These are phyloP conservation scores for Gandaritis pyraliata DNA, from an alignment of 2,888 invertebrate genomes.

Conservation along the genomic window DNA sequence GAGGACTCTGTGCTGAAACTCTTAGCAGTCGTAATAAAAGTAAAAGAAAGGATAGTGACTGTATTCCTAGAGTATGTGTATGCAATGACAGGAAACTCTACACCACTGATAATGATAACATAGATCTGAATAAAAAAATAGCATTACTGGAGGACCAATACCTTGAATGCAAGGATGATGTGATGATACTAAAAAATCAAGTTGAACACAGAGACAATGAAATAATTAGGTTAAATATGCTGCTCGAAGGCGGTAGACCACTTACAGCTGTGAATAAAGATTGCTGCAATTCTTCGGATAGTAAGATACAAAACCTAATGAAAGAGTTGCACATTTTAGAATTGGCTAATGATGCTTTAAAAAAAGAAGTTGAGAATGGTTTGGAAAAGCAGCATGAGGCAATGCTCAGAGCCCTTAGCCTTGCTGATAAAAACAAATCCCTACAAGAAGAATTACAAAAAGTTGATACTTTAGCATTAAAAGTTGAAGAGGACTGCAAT, in stretches of 20 bases:
- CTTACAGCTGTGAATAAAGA: slow-evolving; percentile 86
- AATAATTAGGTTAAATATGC: slow-evolving; percentile 87
- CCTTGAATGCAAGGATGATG: slow-evolving; percentile 68
- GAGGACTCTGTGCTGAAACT: slow-evolving; percentile 77
- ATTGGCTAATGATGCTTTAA: slow-evolving; percentile 79
- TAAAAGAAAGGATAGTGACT: slow-evolving; percentile 63
- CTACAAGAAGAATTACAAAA: slow-evolving; percentile 89
- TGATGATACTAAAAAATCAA: slow-evolving; percentile 67
- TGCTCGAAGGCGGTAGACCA: slow-evolving; percentile 90
- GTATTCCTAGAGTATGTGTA: slow-evolving; percentile 55
- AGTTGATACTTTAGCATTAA: slow-evolving; percentile 89
- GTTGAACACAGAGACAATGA: slow-evolving; percentile 87
- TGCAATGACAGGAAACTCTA: slow-evolving; percentile 57
- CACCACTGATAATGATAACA: slow-evolving; percentile 70
- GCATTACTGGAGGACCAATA: slow-evolving; percentile 74
- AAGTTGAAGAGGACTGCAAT: slow-evolving; percentile 91
- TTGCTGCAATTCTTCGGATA: slow-evolving; percentile 85
- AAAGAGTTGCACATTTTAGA: slow-evolving; percentile 86
- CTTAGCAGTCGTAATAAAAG: slow-evolving; percentile 74
- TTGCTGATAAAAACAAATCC: slow-evolving; percentile 89
- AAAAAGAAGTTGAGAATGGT: slow-evolving; percentile 80
- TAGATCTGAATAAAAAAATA: slow-evolving; percentile 74
- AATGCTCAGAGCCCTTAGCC: slow-evolving; percentile 89
- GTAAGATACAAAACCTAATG: slow-evolving; percentile 82
- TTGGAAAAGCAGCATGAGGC: slow-evolving; percentile 91